A percentile compares a stretch with the other conserved stretches of the same genome.
Conservation (phyloP, 2,797 vertebrate species). For the Acropternis orthonyx region DNA sequence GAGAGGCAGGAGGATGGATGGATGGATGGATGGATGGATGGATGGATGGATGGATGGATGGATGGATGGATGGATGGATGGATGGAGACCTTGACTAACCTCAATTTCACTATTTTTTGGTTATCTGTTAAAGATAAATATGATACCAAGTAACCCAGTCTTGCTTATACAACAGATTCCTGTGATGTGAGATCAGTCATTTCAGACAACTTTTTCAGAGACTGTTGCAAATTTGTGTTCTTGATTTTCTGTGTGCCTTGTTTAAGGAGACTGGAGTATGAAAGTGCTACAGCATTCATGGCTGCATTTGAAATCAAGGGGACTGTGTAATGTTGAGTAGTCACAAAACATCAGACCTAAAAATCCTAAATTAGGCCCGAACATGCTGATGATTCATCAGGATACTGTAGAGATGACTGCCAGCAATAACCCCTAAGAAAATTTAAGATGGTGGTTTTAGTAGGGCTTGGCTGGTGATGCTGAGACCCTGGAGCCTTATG, state of each 20-base stretch:
- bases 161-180: background rate
- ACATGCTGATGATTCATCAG: background rate
- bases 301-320: background rate
- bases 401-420: background rate
- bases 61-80: background rate
- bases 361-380: background rate
- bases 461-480: background rate
- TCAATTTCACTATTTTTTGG: background rate
- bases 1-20: background rate
- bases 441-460: background rate
- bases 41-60: background rate
- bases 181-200: background rate
- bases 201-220: background rate
- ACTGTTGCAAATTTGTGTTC: background rate
- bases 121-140: background rate
- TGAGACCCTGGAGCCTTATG: background rate
- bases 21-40: background rate
- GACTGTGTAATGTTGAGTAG: background rate
- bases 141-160: background rate
- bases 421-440: background rate
- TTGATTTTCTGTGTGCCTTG: background rate
- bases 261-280: background rate
- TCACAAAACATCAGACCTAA: background rate
- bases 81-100: background rate
- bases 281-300: background rate